These are phyloP conservation scores for Anolis sagrei DNA, from an alignment of 2,113 vertebrate genomes.

Conservation along the genomic window DNA sequence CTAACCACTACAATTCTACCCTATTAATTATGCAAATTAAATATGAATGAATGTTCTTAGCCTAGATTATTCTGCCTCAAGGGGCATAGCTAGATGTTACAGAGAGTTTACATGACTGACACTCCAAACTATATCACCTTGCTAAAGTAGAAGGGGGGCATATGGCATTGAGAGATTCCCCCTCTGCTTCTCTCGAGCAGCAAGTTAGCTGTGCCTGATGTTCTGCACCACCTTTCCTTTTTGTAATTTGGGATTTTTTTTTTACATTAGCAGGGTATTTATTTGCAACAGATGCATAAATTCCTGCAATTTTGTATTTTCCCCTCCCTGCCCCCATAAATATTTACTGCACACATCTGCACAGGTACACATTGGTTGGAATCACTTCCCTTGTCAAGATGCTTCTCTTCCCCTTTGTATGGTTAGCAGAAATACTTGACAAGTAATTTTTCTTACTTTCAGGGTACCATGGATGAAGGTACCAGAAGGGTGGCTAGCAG, in stretches of 20 bases:
- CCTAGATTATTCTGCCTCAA: slow-evolving; percentile 10
- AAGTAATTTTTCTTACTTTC: too few relatives aligned
- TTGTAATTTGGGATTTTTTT: too few relatives aligned
- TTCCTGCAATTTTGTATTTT: background rate
- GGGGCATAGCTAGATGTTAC: background rate
- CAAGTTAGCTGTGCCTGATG: background rate
- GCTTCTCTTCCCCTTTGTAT: too few relatives aligned
- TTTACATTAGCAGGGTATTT: background rate
- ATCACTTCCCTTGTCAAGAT: too few relatives aligned
- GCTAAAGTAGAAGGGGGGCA: background rate
- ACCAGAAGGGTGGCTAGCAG: too few relatives aligned
- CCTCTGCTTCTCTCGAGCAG: background rate
- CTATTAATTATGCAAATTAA: slow-evolving; percentile 27
- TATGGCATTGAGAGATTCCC: background rate
- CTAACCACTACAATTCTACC: background rate
- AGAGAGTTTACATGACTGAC: background rate
- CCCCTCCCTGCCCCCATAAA: background rate
- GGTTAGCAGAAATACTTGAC: too few relatives aligned
- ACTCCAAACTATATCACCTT: background rate
- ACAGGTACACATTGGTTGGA: background rate
- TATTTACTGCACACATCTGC: background rate
- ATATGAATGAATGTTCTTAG: slow-evolving; percentile 13
- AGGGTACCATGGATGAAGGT: too few relatives aligned
- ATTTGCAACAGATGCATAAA: background rate
- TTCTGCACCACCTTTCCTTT: background rate